A percentile compares a stretch with the other conserved stretches of the same genome.
phyloP scores from a whole-genome alignment of 37 sponge, comb jelly and placozoan species.

The Diacarnus erythraeanus region DNA sequence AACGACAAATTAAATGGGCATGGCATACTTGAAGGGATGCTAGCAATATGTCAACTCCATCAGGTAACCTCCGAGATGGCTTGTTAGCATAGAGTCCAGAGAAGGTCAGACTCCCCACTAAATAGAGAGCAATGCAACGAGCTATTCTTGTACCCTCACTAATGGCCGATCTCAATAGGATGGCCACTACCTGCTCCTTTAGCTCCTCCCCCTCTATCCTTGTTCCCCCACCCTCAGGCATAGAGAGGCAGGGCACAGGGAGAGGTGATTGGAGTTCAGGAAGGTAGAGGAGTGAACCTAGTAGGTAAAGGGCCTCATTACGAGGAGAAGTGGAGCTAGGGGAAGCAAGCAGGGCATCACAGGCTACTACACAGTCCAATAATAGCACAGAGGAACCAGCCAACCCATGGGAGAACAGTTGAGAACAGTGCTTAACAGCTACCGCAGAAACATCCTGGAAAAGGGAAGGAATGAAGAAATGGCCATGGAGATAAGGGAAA shows the following conservation, averaged over 20 bases:
- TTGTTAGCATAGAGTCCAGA: conserved; percentile 21
- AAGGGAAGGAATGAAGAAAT: not conserved
- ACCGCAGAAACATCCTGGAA: conserved; percentile 29
- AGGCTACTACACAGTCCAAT: conserved; percentile 48
- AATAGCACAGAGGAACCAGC: conserved; percentile 60
- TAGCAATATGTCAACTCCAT: conserved; percentile 62
- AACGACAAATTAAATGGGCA: not conserved
- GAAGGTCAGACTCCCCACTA: conserved; percentile 56
- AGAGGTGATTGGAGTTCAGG: conserved; percentile 27
- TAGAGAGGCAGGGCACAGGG: not conserved
- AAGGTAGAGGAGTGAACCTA: conserved; percentile 50
- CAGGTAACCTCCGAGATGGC: conserved; percentile 16
- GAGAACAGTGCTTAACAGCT: conserved; percentile 43
- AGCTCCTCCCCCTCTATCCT: conserved; percentile 15
- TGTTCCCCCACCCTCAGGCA: not conserved
- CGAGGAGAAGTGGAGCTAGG: conserved; percentile 19
- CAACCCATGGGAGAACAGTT: conserved; percentile 54
- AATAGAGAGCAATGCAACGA: conserved; percentile 64
- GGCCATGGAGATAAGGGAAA: not conserved
- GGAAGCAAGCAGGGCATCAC: conserved; percentile 24
- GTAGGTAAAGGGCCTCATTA: conserved; percentile 38
- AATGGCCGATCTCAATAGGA: conserved; percentile 38
- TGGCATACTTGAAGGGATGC: conserved; percentile 52
- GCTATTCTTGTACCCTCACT: conserved; percentile 32
- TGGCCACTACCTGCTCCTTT: conserved; percentile 41